Evolutionary conservation across 2,797 vertebrate genomes (phyloP).

Genomic region (Acanthurus leucopareius): DNA sequence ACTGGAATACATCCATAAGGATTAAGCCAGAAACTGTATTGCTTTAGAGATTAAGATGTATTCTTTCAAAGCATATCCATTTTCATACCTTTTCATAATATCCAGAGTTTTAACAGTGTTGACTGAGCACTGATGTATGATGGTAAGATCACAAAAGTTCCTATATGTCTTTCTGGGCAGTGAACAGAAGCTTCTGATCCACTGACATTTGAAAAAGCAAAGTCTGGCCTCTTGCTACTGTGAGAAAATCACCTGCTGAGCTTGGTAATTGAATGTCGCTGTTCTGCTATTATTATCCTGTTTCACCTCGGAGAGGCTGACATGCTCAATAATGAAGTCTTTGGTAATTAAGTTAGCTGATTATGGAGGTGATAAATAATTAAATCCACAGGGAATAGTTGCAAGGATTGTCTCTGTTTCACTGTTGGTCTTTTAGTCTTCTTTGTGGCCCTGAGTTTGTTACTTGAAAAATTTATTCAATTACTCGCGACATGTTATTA

Average conservation of each 20-base stretch:
- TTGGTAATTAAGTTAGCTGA: conserved; percentile 76
- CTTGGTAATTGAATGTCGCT: conserved; percentile 64
- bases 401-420: conserved; percentile 45
- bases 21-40: conserved; percentile 47
- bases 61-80: conserved; percentile 53
- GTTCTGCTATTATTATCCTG: conserved; percentile 72
- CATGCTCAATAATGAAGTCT: conserved; percentile 72
- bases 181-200: conserved; percentile 43
- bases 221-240: conserved; percentile 47
- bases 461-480: neutral
- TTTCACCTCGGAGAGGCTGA: conserved; percentile 65
- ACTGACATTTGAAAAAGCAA: conserved; percentile 56
- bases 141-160: conserved; percentile 19
- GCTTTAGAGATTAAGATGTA: conserved; percentile 46
- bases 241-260: conserved; percentile 68
- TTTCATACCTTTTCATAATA: conserved; percentile 39
- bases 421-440: neutral
- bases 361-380: conserved; percentile 73
- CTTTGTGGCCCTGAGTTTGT: neutral
- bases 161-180: conserved; percentile 14
- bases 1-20: conserved; percentile 65
- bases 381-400: conserved; percentile 63
- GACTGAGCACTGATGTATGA: conserved; percentile 29
- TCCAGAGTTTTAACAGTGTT: conserved; percentile 31
- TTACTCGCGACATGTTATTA: neutral